Conservation (phyloP, 2,797 vertebrate genomes). For the Telmatherina bonti region DNA sequence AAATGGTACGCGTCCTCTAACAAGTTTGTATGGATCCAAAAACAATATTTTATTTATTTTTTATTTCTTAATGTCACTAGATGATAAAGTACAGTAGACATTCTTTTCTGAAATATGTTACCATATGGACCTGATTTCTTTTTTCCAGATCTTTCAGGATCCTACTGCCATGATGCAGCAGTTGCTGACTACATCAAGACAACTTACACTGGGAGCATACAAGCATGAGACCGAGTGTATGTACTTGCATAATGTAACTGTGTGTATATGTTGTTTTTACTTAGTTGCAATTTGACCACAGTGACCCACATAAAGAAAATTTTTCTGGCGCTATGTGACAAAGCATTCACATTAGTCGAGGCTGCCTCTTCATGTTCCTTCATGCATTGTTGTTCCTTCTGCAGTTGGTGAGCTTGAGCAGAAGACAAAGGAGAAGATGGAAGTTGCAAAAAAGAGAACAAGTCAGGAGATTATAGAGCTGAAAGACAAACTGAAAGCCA, state of each 20-base stretch:
- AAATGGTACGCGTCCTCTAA: conserved; percentile 87
- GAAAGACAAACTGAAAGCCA: conserved; percentile 97
- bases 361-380: background rate
- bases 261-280: background rate
- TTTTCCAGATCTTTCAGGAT: conserved; percentile 96
- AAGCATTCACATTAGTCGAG: background rate
- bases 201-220: conserved; percentile 95
- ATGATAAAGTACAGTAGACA: background rate
- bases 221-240: conserved; percentile 99
- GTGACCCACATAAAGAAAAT: background rate
- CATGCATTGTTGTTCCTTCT: conserved; percentile 8
- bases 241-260: conserved; percentile 50
- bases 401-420: conserved; percentile 94
- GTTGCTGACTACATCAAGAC: conserved; percentile 94
- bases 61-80: background rate
- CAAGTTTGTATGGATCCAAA: background rate
- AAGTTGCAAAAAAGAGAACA: conserved; percentile 95
- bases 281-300: background rate
- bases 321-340: background rate
- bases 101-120: background rate
- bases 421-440: conserved; percentile 95
- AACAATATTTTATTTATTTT: background rate
- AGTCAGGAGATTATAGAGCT: conserved; percentile 97
- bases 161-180: conserved; percentile 99
- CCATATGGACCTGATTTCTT: too few species aligned